Base-by-base conservation (phyloP, 2,797 vertebrate genomes). In the Alfaro cultratus region DNA sequence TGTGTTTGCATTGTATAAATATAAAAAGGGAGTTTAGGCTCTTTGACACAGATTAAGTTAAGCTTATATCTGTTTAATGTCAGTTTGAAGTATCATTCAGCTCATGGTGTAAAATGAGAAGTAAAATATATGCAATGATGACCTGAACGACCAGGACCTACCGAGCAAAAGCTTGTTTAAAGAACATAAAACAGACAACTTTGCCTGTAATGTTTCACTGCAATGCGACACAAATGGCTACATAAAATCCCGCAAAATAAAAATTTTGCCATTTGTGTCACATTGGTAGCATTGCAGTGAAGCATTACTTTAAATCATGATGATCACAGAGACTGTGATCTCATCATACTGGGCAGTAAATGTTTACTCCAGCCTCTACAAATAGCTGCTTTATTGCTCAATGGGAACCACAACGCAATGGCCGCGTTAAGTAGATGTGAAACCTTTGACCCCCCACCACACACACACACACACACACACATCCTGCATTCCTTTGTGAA, bases 341-440 rank as follows among this genome's bases (percentile, higher is more conserved):
- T 68, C 36, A 26, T 41, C 64, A 41, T 26, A 12, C 64, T 41
- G 64, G 64, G 36, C 36, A 41, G 64, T 75, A 47, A 79, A 80
- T 29, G 45, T 77, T 79, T 81, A 72, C 84, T 57, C 67, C 47
- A 73, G 45, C 53, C 74, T 82, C 76, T 71, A 74, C 64, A 80
- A 64, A 45, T 70, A 64, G 39, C 53, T 4, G 53, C n/a, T 89
- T 82, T 83, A 91, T 87, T 77, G 71, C 79, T 85, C 86, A 85
- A 92, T 91, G 89, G 80, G 53, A 79, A 79, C 85, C 78, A 36
- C 81, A 83, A 82, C 73, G 64, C 31, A 34, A 2, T 76, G 73
- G 80, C 81, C 73, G 71, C 75, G 78, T 47, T 85, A 82, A 91
- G 89, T 88, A 93, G 90, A 92, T 92, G 88, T 85, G 80, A 75